Percentiles rank a stretch among this genome's conserved stretches.
These are phyloP conservation scores for Pseudoips prasinana DNA, from an alignment of 2,888 invertebrate genomes.

Conservation along the genomic window DNA sequence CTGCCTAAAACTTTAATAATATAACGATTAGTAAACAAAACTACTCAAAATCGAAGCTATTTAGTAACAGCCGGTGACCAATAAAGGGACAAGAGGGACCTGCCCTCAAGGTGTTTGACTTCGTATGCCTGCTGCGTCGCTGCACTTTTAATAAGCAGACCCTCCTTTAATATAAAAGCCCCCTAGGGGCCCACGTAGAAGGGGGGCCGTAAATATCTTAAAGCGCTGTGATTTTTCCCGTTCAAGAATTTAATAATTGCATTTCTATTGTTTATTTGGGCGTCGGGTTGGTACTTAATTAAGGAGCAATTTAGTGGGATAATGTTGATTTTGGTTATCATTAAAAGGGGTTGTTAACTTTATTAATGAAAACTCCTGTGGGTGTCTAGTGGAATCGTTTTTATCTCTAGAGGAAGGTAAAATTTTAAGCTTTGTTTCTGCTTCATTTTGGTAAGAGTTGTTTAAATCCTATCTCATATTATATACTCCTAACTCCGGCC, in stretches of 20 bases:
- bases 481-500: no score
- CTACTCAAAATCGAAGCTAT: slow-evolving; percentile 13
- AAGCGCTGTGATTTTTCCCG: slow-evolving; percentile 58
- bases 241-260: slow-evolving; percentile 58
- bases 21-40: no score
- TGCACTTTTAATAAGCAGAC: slow-evolving; percentile 71
- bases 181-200: slow-evolving; percentile 57
- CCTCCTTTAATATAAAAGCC: slow-evolving; percentile 72
- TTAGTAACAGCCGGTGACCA: slow-evolving; percentile 36
- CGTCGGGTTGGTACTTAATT: slow-evolving; percentile 24
- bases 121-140: slow-evolving; percentile 38
- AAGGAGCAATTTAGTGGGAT: slow-evolving; percentile 12
- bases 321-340: neutral
- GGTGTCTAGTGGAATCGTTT: no score
- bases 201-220: slow-evolving; percentile 54
- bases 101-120: slow-evolving; percentile 60
- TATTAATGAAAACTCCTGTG: no score
- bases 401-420: no score
- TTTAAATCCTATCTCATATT: no score
- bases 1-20: no score
- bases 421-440: no score
- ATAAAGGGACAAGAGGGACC: slow-evolving; percentile 36
- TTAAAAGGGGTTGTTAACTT: neutral
- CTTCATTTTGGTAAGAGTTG: no score
- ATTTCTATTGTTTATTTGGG: slow-evolving; percentile 47